Evolutionary conservation across 37 sponge, comb jelly and placozoan genomes (phyloP).

Genomic region (Petrosia ficiformis): DNA sequence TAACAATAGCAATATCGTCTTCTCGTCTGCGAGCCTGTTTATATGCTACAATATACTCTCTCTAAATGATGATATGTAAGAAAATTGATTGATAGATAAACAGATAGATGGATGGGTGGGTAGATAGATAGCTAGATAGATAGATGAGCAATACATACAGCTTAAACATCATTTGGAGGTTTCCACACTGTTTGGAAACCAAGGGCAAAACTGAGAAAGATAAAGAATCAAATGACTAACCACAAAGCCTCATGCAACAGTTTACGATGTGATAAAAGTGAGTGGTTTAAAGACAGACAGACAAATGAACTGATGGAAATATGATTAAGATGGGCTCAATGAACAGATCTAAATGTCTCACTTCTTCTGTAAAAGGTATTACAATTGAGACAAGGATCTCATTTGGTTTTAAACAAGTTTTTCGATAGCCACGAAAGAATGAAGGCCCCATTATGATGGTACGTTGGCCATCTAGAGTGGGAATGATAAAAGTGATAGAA

Average conservation of each 20-base stretch:
- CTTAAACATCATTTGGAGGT: background rate
- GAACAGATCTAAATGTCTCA: background rate
- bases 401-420: constrained; percentile 55
- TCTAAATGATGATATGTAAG: constrained; percentile 27
- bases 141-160: too few species aligned
- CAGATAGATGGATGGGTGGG: too few species aligned
- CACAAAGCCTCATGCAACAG: background rate
- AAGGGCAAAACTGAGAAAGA: too few species aligned
- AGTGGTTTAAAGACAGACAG: too few species aligned
- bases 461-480: constrained; percentile 32
- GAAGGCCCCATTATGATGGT: constrained; percentile 30
- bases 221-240: background rate
- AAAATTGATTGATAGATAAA: too few species aligned
- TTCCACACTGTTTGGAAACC: background rate
- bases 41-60: constrained; percentile 70
- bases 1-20: constrained; percentile 87
- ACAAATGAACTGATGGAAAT: too few species aligned
- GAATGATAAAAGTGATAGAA: constrained; percentile 1
- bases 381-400: constrained; percentile 76
- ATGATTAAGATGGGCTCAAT: too few species aligned
- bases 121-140: too few species aligned
- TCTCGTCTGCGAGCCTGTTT: constrained; percentile 79
- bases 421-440: constrained; percentile 80
- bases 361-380: constrained; percentile 69
- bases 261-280: too few species aligned